phyloP scores from a whole-genome alignment of 2,113 vertebrate genomes.

The Hydrolagus affinis region DNA sequence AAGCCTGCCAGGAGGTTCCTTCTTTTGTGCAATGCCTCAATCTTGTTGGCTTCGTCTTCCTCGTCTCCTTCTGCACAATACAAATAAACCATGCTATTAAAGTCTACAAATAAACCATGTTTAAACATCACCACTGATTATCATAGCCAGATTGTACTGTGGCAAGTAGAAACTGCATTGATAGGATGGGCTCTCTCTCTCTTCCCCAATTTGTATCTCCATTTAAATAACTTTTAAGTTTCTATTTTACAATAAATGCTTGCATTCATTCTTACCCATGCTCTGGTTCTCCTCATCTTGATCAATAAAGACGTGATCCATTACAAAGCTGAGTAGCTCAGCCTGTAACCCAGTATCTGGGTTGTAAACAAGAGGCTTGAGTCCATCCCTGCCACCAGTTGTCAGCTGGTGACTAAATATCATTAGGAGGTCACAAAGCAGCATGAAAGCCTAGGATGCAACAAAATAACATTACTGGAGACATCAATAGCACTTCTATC shows the following conservation, averaged over 20 bases:
- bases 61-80: slow-evolving; percentile 82
- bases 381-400: slow-evolving; percentile 81
- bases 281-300: slow-evolving; percentile 98
- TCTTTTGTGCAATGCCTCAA: slow-evolving; percentile 97
- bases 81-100: background rate
- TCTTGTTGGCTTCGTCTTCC: slow-evolving; percentile 98
- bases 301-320: slow-evolving; percentile 98
- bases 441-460: slow-evolving; percentile 83
- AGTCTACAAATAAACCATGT: background rate
- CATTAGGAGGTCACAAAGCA: slow-evolving; percentile 97
- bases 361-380: slow-evolving; percentile 91
- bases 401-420: slow-evolving; percentile 96
- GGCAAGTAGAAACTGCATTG: no score
- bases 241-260: background rate
- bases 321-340: slow-evolving; percentile 91
- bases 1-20: slow-evolving; percentile 94
- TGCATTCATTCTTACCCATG: slow-evolving; percentile 69
- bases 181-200: no score
- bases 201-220: background rate
- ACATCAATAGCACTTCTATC: background rate
- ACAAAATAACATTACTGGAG: slow-evolving; percentile 31
- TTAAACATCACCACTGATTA: no score
- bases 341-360: slow-evolving; percentile 88
- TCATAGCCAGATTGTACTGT: no score
- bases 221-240: background rate